Base-by-base conservation (phyloP, 2,113 vertebrate genomes). In the Platycercus adscitus region DNA sequence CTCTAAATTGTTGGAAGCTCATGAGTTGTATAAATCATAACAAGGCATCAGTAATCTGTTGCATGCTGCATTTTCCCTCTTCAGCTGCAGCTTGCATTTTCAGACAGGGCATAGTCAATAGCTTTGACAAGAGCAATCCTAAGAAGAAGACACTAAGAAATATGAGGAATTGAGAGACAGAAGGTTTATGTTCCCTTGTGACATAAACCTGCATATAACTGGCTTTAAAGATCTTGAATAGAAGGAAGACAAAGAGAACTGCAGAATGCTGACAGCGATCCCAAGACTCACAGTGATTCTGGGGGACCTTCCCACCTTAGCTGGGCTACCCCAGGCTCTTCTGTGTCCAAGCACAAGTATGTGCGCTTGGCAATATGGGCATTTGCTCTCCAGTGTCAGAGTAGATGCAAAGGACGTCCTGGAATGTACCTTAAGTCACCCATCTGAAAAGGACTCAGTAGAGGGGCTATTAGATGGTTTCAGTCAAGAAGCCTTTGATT, bases 1-100 rank as follows among this genome's bases (percentile, higher is more conserved):
- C 86, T 92, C 80, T 87, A 94, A 96, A 95, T 92, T 88, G 56
- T 79, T 96, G 86, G 80, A 81, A 92, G 70, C 52, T 92, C 83
- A 19, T 23, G 65, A 71, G 66, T 75, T 93, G 56, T 86, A 94
- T 96, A 93, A 90, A 94, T 95, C 77, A 49, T 84, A 95, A 84
- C 44, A 61, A 78, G 79, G 86, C 88, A 93, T 68, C 80, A 31
- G 66, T 64, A 81, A 90, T 91, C 86, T 52, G 52, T 49, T 91
- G 88, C 61, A 43, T 89, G 83, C 86, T 94, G 70, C 47, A 41
- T 92, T 91, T 90, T 81, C 44, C 35, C 55, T 72, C 81, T 56
- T 72, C 31, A 35, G 64, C 53, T 89, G 77, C 90, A 87, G 80
- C 56, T 69, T 39, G 69, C 77, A 25, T 75, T 81, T 73, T 46